Conservation (phyloP, 92 coral and sea anemone genomes). For the Heliopora coerulea region DNA sequence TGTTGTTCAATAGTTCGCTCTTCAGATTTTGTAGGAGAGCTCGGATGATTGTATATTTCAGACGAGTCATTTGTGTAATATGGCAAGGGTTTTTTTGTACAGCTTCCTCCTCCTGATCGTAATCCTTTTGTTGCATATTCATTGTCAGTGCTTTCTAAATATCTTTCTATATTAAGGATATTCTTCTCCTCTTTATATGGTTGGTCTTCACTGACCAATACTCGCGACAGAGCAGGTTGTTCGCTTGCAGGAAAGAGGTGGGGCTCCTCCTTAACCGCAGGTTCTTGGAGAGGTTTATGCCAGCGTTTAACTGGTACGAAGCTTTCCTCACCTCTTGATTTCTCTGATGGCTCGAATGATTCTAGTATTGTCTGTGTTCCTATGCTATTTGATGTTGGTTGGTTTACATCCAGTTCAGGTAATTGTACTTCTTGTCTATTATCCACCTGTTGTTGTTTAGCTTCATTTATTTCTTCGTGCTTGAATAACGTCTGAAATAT, state of each 20-base stretch:
- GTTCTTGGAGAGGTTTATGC: no score
- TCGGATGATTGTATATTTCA: background rate
- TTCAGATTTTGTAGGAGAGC: background rate
- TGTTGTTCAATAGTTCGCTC: background rate
- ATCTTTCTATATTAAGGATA: background rate
- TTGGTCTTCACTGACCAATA: background rate
- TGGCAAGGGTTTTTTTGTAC: background rate
- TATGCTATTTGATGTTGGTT: no score
- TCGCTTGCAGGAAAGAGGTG: background rate
- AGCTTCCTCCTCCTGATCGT: background rate
- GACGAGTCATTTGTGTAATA: background rate
- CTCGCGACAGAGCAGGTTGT: background rate
- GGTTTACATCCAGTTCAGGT: no score
- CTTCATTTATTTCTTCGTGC: no score
- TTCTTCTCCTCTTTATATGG: background rate
- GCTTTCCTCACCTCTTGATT: no score
- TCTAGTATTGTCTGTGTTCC: no score
- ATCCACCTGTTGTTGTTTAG: no score
- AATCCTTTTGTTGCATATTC: background rate
- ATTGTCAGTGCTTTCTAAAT: slow-evolving; percentile 1
- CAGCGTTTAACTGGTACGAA: no score
- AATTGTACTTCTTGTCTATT: no score
- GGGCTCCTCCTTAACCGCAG: background rate
- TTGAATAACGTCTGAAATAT: no score
- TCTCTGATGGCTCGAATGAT: no score